These are phyloP conservation scores for Chironex yamaguchii DNA, from an alignment of 30 jellyfish, hydroid and myxozoan genomes.

Conservation along the genomic window DNA sequence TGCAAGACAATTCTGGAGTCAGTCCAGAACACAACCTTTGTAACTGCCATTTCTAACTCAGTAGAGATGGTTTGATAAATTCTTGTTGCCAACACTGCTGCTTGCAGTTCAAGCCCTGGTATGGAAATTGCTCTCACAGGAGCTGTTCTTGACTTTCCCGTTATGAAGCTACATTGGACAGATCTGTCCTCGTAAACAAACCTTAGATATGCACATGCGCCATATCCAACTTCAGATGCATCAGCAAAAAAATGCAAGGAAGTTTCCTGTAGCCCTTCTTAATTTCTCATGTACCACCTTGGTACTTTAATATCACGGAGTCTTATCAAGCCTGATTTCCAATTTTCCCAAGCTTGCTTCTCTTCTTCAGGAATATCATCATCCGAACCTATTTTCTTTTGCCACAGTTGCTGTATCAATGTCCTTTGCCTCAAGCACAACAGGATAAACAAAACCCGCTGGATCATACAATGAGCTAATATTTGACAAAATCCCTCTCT, in stretches of 20 bases:
- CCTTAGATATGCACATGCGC: background rate
- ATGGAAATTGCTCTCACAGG: slow-evolving; percentile 9
- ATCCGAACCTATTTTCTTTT: too few relatives aligned
- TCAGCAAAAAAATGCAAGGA: too few relatives aligned
- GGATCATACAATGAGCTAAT: background rate
- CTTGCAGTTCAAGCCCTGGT: slow-evolving; percentile 68
- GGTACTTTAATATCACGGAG: too few relatives aligned
- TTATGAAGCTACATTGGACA: slow-evolving; percentile 25
- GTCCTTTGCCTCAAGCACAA: background rate
- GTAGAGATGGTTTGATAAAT: slow-evolving; percentile 11
- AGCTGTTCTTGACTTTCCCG: slow-evolving; percentile 44
- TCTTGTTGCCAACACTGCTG: slow-evolving; percentile 64
- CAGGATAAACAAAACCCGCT: background rate
- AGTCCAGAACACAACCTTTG: slow-evolving; percentile 16
- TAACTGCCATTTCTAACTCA: slow-evolving; percentile 51
- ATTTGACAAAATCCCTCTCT: background rate
- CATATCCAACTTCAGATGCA: too few relatives aligned
- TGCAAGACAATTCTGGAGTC: slow-evolving; percentile 61
- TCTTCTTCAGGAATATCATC: too few relatives aligned
- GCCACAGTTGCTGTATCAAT: too few relatives aligned
- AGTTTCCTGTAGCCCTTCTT: too few relatives aligned
- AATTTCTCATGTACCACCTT: too few relatives aligned
- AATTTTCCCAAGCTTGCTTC: too few relatives aligned
- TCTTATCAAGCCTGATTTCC: too few relatives aligned
- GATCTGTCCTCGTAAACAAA: background rate